Base-by-base conservation (phyloP, 2,113 vertebrate genomes). In the Plecotus auritus region DNA sequence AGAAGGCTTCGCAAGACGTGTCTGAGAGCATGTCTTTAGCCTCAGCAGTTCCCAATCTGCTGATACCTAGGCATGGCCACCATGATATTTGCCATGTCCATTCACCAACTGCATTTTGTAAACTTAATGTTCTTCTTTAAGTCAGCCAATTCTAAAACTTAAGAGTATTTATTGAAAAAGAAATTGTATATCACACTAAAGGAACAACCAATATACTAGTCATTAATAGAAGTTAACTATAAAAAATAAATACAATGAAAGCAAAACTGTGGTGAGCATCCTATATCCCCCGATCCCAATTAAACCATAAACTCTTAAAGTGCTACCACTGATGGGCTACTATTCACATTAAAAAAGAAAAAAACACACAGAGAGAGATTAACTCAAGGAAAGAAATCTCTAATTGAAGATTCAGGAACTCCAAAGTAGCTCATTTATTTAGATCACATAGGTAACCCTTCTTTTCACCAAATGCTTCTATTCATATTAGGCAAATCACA, bases 151-250 rank as follows among this genome's bases (percentile, higher is more conserved):
- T 70, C 47, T 77, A 80, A 88, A 95, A 83, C 28, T 78, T 54
- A 69, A 84, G 83, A 54, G 22, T 7, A 73, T 91, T 82, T 94
- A 88, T 45, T 95, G 80, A 11, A n/a, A 67, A 90, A 77, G 45
- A 88, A 93, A 73, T 28, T 67, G 2, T n/a, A 11, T 51, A 6
- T 78, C 17, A 49, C 22, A n/a, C 26, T 51, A 74, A 54, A 35
- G 83, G 56, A 84, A 51, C 28, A 84, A 47, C 18, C 28, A 40
- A 26, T 32, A 80, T 83, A 22, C 32, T 95, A 49, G 10, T 83
- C 40, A 22, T 91, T 77, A 76, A 66, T 40, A 40, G 20, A 69
- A 11, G 9, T 77, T 91, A 82, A 59, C 17, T 47, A 12, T 76
- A 84, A 90, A 86, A 89, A 96, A 76, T 47, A 32, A 70, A 54